Evolutionary conservation across 2,113 vertebrate species (phyloP), one percentile per base, ranked within the genome.

Genomic region (Heterotilapia buettikoferi): DNA sequence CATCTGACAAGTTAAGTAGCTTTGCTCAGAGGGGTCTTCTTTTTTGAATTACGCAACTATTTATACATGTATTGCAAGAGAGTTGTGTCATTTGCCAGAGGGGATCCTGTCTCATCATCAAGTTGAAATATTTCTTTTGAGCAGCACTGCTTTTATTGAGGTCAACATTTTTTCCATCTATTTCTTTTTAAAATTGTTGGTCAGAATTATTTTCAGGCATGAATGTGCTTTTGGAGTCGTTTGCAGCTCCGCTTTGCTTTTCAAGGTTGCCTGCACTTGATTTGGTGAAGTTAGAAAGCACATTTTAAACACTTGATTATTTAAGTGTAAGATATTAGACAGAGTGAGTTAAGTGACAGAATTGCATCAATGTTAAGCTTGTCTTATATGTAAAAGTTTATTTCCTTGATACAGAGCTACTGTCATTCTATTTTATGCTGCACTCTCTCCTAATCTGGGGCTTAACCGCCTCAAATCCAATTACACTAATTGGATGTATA

Each of bases 401-500:
- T 88, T 87, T 88, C 16, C 47, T 36, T 71, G 14, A 89, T 76
- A 33, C 26, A 83, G 57, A 83, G 76, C 80, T 66, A 24, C 88
- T 89, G 90, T 90, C 84, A 78, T 84, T 93, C 89, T 92, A 87
- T 92, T 95, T 93, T 96, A 88, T 84, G 50, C 88, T 83, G 83
- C 79, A 94, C 94, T 95, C 93, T 94, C 86, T 87, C 87, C 85
- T 94, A 93, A 96, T 95, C 94, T 73, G 83, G 59, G 84, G 83
- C 89, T 96, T 95, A 94, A 88, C 85, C 63, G 47, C 88, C 78
- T 90, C 68, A 57, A 93, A 96, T 94, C 95, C 95, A 95, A 88
- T 96, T 95, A 94, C 26, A 40, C 38, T 95, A 93, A 96, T 94
- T 91, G 95, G 95, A 95, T 95, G 85, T 90, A 88, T 89, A 47